A percentile compares a stretch with the other conserved stretches of the same genome.
These are phyloP conservation scores for Odontophorus gujanensis DNA, from an alignment of 2,113 vertebrate species.

Conservation along the genomic window DNA sequence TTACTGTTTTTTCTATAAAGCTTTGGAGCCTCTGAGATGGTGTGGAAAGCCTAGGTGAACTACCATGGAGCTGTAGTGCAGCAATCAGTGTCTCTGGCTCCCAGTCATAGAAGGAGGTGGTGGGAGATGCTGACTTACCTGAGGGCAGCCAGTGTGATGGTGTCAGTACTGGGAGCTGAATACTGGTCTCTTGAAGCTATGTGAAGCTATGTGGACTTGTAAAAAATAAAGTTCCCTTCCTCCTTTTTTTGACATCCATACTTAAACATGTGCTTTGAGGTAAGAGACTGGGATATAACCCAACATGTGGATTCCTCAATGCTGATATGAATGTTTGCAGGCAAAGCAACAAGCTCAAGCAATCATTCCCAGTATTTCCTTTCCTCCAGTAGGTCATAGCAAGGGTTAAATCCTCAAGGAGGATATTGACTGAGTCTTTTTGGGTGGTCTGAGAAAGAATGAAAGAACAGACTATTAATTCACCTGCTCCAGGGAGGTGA, in stretches of 20 bases:
- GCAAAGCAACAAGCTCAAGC: neutral
- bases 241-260: neutral
- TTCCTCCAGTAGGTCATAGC: neutral
- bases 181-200: neutral
- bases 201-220: neutral
- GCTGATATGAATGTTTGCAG: neutral
- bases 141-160: neutral
- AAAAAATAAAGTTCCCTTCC: neutral
- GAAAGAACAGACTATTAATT: conserved; percentile 37
- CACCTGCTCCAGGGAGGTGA: conserved; percentile 25
- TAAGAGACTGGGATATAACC: neutral
- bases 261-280: neutral
- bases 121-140: neutral
- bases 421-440: conserved; percentile 9
- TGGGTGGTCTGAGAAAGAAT: conserved; percentile 60
- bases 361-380: neutral
- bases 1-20: neutral
- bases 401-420: conserved; percentile 47
- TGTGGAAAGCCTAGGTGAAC: neutral
- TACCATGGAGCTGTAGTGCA: neutral
- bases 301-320: neutral
- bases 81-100: neutral
- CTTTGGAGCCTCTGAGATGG: neutral
- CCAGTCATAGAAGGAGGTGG: neutral
- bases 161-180: neutral